These are phyloP conservation scores for Petrocephalus sullivani DNA, from an alignment of 2,797 vertebrate genomes.

Conservation along the genomic window DNA sequence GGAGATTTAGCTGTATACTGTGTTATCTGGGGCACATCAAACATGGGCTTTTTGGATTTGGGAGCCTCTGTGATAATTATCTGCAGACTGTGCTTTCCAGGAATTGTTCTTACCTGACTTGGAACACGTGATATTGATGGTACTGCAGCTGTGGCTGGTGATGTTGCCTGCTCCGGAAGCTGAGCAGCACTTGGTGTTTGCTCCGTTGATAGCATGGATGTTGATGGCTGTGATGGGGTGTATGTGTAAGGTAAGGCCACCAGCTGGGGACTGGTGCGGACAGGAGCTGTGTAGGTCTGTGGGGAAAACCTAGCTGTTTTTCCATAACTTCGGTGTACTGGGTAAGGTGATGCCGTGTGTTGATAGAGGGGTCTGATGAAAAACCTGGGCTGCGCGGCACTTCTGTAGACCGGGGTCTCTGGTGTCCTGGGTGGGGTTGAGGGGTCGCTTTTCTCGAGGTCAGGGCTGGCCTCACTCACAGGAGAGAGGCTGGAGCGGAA, in stretches of 20 bases:
- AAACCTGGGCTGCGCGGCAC: conserved; percentile 51
- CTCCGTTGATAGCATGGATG: conserved; percentile 15
- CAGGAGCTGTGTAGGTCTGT: conserved; percentile 47
- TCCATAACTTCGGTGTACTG: conserved; percentile 55
- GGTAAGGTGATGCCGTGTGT: conserved; percentile 68
- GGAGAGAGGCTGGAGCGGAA: conserved; percentile 87
- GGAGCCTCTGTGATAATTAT: conserved; percentile 54
- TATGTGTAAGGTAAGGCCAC: background rate
- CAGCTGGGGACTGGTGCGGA: conserved; percentile 25
- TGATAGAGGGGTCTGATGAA: conserved; percentile 57
- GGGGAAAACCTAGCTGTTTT: conserved; percentile 61
- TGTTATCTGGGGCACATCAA: conserved; percentile 69
- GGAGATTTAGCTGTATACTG: conserved; percentile 66
- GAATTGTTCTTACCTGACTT: conserved; percentile 40
- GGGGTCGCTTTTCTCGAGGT: conserved; percentile 73
- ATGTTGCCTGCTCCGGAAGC: conserved; percentile 21
- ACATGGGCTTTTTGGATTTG: conserved; percentile 63
- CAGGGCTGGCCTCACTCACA: conserved; percentile 83
- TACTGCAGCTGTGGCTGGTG: conserved; percentile 9
- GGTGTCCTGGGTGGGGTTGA: conserved; percentile 64
- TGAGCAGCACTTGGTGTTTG: conserved; percentile 23
- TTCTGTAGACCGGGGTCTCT: conserved; percentile 44
- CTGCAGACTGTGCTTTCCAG: conserved; percentile 61
- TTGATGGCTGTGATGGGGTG: background rate
- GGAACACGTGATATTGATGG: conserved; percentile 29